phyloP scores from a whole-genome alignment of 2,113 vertebrate species.

The Periophthalmodon schlosseri region DNA sequence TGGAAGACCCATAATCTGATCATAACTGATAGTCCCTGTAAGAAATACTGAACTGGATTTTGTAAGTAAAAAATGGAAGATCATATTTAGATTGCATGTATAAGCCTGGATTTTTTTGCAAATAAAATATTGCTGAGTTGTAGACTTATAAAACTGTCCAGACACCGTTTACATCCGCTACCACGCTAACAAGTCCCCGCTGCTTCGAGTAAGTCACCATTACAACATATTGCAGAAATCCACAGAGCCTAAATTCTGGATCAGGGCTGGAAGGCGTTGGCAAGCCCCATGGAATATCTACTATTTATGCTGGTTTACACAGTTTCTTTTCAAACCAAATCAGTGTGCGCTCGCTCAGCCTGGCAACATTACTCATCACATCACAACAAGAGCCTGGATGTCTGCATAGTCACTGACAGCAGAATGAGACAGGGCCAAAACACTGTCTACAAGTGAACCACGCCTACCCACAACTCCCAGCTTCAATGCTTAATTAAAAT shows the following conservation, averaged over 20 bases:
- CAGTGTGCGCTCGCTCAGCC: conserved; percentile 41
- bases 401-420: conserved; percentile 23
- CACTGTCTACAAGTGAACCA: conserved; percentile 4
- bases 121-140: background rate
- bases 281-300: conserved; percentile 45
- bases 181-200: conserved; percentile 11
- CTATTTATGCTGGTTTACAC: conserved; percentile 42
- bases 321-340: conserved; percentile 53
- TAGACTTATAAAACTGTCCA: conserved; percentile 10
- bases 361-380: conserved; percentile 41
- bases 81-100: background rate
- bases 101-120: background rate
- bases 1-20: background rate
- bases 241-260: conserved; percentile 41
- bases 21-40: background rate
- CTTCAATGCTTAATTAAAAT: background rate
- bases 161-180: conserved; percentile 14
- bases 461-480: conserved; percentile 23
- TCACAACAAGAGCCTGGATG: conserved; percentile 28
- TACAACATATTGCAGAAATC: conserved; percentile 42
- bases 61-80: conserved; percentile 36
- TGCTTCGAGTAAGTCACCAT: conserved; percentile 13
- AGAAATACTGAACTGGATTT: background rate
- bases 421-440: conserved; percentile 19
- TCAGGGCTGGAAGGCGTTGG: conserved; percentile 51